Percentiles rank a stretch among this genome's conserved stretches.
phyloP scores from a whole-genome alignment of 2,797 vertebrate genomes.

The Sus cebifrons region DNA sequence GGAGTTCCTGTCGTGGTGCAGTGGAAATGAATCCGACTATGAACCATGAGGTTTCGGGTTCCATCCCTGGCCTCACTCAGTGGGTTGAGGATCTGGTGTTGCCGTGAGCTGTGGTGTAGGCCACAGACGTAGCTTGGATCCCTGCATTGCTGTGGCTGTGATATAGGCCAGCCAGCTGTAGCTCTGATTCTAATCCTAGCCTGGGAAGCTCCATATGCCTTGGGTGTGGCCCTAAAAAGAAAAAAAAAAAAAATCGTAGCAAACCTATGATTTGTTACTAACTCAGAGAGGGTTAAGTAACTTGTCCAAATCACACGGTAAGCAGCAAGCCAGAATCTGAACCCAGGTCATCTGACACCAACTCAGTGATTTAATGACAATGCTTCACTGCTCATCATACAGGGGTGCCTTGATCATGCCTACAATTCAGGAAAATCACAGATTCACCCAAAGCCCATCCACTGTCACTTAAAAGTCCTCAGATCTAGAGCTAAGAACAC shows the following conservation, averaged over 20 bases:
- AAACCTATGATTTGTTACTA: background rate
- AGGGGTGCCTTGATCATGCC: background rate
- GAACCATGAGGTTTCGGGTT: too few species aligned
- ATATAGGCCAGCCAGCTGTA: too few species aligned
- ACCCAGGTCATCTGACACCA: background rate
- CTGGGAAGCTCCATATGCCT: too few species aligned
- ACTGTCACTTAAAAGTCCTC: background rate
- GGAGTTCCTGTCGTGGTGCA: too few species aligned
- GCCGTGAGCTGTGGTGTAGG: too few species aligned
- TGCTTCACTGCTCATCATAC: background rate
- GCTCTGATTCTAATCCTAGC: too few species aligned
- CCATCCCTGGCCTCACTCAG: too few species aligned
- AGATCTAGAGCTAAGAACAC: background rate
- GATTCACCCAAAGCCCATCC: background rate
- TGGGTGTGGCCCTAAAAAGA: too few species aligned
- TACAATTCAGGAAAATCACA: background rate
- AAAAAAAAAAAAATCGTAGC: background rate
- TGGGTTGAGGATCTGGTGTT: too few species aligned
- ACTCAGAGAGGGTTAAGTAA: background rate
- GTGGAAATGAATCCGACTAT: too few species aligned
- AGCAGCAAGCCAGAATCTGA: conserved; percentile 7
- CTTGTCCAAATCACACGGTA: background rate
- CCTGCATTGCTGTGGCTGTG: too few species aligned
- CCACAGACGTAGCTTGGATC: too few species aligned
- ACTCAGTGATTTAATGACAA: background rate